Conservation (phyloP, 2,888 invertebrate species). For the Fabriciana adippe region DNA sequence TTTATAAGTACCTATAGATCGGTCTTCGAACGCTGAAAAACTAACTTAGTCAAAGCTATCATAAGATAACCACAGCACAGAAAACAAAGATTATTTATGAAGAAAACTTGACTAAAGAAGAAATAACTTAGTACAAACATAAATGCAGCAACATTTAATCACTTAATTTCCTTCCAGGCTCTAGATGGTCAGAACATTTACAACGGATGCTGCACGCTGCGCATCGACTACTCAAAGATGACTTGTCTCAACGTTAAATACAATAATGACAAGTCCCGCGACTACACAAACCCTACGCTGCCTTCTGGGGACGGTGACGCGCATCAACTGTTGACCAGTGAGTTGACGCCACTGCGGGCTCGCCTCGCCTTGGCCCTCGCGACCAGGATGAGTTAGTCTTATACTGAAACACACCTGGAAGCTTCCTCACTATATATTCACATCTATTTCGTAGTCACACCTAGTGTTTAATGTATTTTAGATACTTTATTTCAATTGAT, state of each 20-base stretch:
- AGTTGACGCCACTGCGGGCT: slow-evolving; percentile 83
- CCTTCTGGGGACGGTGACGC: slow-evolving; percentile 94
- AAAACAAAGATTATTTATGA: background rate
- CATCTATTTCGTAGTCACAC: slow-evolving; percentile 7
- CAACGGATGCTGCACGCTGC: slow-evolving; percentile 99
- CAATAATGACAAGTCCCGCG: slow-evolving; percentile 99
- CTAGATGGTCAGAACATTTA: slow-evolving; percentile 99
- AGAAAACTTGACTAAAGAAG: too few relatives aligned
- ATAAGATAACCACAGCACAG: background rate
- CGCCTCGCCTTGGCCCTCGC: slow-evolving; percentile 79
- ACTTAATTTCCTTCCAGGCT: slow-evolving; percentile 82
- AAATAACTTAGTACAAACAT: background rate
- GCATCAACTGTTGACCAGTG: slow-evolving; percentile 85
- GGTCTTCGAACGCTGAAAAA: slow-evolving; percentile 9
- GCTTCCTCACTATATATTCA: slow-evolving; percentile 47
- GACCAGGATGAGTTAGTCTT: slow-evolving; percentile 85
- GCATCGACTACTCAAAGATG: slow-evolving; percentile 99
- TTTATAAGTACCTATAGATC: slow-evolving; percentile 18
- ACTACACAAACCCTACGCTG: slow-evolving; percentile 99
- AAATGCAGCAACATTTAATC: background rate
- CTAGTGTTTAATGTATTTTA: background rate
- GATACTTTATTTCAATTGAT: background rate
- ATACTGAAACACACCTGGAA: slow-evolving; percentile 74
- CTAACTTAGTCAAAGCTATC: background rate
- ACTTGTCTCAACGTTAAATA: slow-evolving; percentile 99